Evolutionary conservation across 2,113 vertebrate species (phyloP), one percentile per base, ranked within the genome.

Genomic region (Lagenorhynchus albirostris): DNA sequence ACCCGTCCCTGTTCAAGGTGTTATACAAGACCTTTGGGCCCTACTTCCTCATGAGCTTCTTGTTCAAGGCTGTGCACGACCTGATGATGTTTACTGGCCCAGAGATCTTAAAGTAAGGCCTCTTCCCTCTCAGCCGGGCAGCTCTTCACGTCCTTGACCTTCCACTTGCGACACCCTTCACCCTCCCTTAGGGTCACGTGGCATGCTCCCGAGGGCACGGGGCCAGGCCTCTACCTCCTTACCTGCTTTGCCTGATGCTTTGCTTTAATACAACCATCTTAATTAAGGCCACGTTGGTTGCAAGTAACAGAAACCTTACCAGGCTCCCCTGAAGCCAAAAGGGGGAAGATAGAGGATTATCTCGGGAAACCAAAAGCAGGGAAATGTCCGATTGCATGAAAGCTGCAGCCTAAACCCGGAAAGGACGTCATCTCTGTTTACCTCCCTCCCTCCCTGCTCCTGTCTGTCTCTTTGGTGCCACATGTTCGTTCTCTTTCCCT

Each of bases 31-130:
- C 99, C 26, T 99, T 99, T 4, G 99, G 99, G 18, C 99, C 99
- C 0, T 99, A 99, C 98, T 99, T 99, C 98, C 98, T 99, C 96
- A 99, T 99, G 98, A 99, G 99, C 98, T 99, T 99, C 96, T 76
- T 99, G 11, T 99, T 99, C 88, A 99, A 99, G 98, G 98, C 99
- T 95, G 80, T 98, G 63, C 99, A 99, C 4, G 99, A 99, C 95
- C 91, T 99, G 88, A 98, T 99, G 98, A 99, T 99, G 99, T 99
- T 99, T 81, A 88, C 99, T 0, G 99, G 99, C 68, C 99, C 99
- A 0, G 99, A 99, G 98, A 99, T 99, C 98, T 97, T 99, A 80
- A 99, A 99, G 99, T 99, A 98, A 99, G 99, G 62, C 14, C 25
- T 67, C 26, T 36, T 25, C 41, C 65, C 33, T n/a, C 13, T 31